These are phyloP conservation scores for Odontocerum albicorne DNA, from an alignment of 2,888 invertebrate genomes.

Conservation along the genomic window DNA sequence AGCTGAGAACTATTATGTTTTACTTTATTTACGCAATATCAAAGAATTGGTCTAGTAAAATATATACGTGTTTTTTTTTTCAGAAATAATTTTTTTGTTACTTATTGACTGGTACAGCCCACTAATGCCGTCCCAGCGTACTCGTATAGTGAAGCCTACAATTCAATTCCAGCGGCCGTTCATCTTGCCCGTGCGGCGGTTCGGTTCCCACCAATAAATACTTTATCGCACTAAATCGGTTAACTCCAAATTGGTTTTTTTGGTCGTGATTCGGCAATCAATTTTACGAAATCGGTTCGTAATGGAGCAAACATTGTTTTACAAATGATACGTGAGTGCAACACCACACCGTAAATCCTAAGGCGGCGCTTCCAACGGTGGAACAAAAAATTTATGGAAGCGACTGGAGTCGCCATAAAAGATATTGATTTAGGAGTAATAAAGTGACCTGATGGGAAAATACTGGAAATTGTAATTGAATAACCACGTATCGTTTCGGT, in stretches of 20 bases:
- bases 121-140: too few relatives aligned
- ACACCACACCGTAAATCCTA: constrained; percentile 7
- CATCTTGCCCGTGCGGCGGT: constrained; percentile 8
- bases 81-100: too few relatives aligned
- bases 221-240: constrained; percentile 25
- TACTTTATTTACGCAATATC: too few relatives aligned
- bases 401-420: background rate
- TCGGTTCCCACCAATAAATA: constrained; percentile 25
- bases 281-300: constrained; percentile 23
- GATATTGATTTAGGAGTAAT: background rate
- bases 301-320: constrained; percentile 26
- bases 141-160: background rate
- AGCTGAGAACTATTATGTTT: too few relatives aligned
- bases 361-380: background rate
- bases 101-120: too few relatives aligned
- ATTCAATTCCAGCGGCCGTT: constrained; percentile 14
- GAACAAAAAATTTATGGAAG: background rate
- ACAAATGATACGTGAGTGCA: constrained; percentile 23
- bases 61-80: too few relatives aligned
- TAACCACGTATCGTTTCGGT: background rate
- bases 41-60: too few relatives aligned
- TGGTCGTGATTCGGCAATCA: constrained; percentile 23
- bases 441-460: background rate
- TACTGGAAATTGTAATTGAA: background rate
- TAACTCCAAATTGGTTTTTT: constrained; percentile 17